phyloP scores from a whole-genome alignment of 1,140 invertebrate genomes.

The Drosophila mojavensis region DNA sequence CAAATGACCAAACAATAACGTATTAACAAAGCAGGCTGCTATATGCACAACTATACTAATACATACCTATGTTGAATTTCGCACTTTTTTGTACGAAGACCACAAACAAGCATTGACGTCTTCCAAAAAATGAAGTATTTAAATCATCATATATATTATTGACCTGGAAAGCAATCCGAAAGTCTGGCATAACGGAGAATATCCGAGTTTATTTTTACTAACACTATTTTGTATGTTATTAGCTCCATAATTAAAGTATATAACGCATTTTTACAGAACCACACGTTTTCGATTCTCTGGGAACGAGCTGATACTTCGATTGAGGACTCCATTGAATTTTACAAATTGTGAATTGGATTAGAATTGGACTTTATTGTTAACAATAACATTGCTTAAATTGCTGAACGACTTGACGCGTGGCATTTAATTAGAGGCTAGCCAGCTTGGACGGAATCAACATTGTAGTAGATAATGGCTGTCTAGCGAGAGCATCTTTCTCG shows the following conservation, averaged over 20 bases:
- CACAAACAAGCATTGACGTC: conserved; percentile 25
- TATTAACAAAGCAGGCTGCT: conserved; percentile 25
- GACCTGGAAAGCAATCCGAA: conserved; percentile 23
- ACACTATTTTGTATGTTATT: conserved; percentile 57
- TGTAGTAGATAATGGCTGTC: conserved; percentile 29
- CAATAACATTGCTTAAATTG: conserved; percentile 61
- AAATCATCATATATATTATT: conserved; percentile 16
- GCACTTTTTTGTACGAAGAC: conserved; percentile 21
- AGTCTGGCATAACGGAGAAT: conserved; percentile 43
- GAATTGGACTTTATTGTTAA: conserved; percentile 59
- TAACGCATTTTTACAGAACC: conserved; percentile 36
- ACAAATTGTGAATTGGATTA: conserved; percentile 11
- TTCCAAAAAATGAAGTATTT: conserved; percentile 46
- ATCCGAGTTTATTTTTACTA: conserved; percentile 69
- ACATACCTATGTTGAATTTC: conserved; percentile 31
- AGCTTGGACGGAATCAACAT: conserved; percentile 73
- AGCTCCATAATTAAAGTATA: conserved; percentile 44
- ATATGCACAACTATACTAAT: conserved; percentile 17
- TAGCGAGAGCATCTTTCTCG: conserved; percentile 1
- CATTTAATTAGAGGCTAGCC: conserved; percentile 30
- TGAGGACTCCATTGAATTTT: no score
- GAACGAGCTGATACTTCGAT: no score
- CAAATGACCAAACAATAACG: conserved; percentile 21
- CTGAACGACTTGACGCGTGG: conserved; percentile 64
- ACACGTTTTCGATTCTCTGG: neutral